These are phyloP conservation scores for Herminia tarsipennalis DNA, from an alignment of 2,888 invertebrate species.

Conservation along the genomic window DNA sequence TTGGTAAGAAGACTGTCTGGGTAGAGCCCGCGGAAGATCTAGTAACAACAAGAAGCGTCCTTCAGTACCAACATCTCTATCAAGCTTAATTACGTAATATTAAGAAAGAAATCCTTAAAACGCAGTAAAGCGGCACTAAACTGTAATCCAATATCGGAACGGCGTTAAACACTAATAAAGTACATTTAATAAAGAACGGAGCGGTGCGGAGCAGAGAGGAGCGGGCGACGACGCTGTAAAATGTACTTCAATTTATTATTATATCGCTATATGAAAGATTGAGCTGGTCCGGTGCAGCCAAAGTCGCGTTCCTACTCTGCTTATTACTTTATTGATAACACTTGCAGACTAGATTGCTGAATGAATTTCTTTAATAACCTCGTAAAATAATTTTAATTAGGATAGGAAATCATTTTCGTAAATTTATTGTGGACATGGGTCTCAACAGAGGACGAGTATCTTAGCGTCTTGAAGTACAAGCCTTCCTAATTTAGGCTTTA, in stretches of 20 bases:
- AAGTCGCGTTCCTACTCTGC: background rate
- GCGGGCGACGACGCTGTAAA: constrained; percentile 20
- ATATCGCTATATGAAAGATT: constrained; percentile 42
- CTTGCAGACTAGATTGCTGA: too few species aligned
- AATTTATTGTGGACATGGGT: too few species aligned
- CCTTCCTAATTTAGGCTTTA: too few species aligned
- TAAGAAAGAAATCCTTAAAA: constrained; percentile 34
- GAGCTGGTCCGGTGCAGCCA: constrained; percentile 2
- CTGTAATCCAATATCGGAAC: constrained; percentile 45
- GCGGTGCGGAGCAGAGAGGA: constrained; percentile 8
- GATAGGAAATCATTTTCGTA: too few species aligned
- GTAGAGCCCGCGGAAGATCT: too few species aligned
- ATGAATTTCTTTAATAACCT: too few species aligned
- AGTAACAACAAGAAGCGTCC: too few species aligned
- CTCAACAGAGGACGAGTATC: too few species aligned
- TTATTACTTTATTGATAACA: too few species aligned
- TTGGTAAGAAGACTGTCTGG: too few species aligned
- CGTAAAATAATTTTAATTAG: too few species aligned
- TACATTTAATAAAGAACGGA: constrained; percentile 39
- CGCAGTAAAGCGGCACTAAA: constrained; percentile 39
- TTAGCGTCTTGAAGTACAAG: too few species aligned
- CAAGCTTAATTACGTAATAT: constrained; percentile 31
- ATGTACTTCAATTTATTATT: constrained; percentile 47
- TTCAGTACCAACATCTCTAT: background rate
- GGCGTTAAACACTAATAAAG: constrained; percentile 46